phyloP scores from a whole-genome alignment of 1,140 invertebrate species.

The Saccostrea cuccullata region DNA sequence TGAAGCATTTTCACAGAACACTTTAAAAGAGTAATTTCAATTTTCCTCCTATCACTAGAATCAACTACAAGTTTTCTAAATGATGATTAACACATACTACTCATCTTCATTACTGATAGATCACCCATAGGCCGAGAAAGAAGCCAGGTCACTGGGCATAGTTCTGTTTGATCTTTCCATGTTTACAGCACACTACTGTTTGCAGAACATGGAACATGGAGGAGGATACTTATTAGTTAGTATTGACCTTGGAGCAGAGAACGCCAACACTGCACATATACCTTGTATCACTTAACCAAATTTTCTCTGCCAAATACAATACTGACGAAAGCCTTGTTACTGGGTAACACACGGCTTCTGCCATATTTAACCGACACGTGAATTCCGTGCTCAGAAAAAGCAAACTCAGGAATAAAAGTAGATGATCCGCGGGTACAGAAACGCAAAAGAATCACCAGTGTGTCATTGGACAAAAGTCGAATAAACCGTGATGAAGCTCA shows the following conservation, averaged over 20 bases:
- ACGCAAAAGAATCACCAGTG: background rate
- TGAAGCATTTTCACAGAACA: no score
- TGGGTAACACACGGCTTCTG: background rate
- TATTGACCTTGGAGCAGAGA: background rate
- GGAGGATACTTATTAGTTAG: background rate
- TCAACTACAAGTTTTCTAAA: background rate
- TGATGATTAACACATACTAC: background rate
- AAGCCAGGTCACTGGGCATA: background rate
- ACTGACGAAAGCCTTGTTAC: background rate
- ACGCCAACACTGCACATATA: background rate
- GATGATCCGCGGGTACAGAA: background rate
- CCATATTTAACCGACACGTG: background rate
- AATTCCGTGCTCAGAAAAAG: background rate
- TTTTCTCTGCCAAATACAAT: no score
- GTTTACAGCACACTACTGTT: background rate
- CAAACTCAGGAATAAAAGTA: background rate
- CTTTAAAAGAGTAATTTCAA: no score
- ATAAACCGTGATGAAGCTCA: background rate
- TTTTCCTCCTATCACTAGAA: no score
- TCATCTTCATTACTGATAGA: background rate
- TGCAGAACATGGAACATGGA: background rate
- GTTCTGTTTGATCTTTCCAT: background rate
- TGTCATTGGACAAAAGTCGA: background rate
- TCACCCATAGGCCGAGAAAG: background rate
- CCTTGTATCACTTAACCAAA: background rate